Conservation (phyloP, 2,888 invertebrate genomes). For the Nebria salina region DNA sequence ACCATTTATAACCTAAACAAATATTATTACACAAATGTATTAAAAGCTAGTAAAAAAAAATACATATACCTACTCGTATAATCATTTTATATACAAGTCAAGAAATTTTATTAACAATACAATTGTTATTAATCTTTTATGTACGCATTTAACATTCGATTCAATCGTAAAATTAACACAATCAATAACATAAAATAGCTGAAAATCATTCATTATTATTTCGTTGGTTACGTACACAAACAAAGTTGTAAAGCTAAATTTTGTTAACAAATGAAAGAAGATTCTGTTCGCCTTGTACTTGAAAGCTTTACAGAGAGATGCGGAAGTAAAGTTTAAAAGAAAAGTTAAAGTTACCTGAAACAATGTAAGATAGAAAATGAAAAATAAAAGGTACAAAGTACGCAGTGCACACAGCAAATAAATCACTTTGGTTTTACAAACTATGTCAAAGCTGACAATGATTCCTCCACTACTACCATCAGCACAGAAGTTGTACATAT, state of each 20-base stretch:
- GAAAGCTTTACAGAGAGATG: neutral
- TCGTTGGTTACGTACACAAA: neutral
- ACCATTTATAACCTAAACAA: neutral
- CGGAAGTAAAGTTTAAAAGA: neutral
- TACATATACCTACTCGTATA: no score
- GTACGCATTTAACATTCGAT: no score
- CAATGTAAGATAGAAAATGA: neutral
- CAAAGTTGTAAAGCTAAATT: neutral
- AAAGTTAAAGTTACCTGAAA: neutral
- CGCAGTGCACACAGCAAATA: neutral
- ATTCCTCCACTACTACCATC: neutral
- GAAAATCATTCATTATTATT: neutral
- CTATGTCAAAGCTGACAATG: slow-evolving; percentile 1
- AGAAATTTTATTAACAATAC: no score
- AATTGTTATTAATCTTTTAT: no score
- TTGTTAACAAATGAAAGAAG: neutral
- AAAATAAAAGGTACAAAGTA: neutral
- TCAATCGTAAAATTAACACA: no score
- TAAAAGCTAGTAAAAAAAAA: no score
- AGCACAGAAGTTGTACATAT: neutral
- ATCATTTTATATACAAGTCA: no score
- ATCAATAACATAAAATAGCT: no score
- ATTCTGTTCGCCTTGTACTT: neutral
- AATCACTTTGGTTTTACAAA: neutral
- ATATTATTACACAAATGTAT: neutral